Conservation (phyloP, 2,888 invertebrate genomes). For the Ametastegia equiseti region DNA sequence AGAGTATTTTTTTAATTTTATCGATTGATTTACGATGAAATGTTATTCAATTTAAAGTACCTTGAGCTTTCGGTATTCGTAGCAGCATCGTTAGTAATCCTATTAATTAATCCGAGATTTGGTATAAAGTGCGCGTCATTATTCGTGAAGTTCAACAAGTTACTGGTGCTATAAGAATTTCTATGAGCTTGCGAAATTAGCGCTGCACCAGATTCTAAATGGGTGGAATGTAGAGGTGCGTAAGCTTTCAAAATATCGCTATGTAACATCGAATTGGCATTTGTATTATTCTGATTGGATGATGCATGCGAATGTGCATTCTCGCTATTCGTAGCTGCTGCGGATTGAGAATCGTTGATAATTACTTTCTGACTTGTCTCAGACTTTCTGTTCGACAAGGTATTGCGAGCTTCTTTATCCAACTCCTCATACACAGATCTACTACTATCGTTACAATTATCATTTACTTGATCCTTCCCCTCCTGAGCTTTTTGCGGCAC, state of each 20-base stretch:
- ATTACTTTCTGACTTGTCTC: not conserved
- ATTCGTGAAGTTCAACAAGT: constrained; percentile 47
- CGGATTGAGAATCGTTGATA: not conserved
- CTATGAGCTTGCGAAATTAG: constrained; percentile 32
- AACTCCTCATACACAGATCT: not conserved
- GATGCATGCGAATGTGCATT: constrained; percentile 22
- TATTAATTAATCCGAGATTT: not conserved
- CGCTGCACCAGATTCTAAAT: not conserved
- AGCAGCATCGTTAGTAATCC: constrained; percentile 51
- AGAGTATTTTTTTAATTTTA: not conserved
- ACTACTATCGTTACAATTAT: not conserved
- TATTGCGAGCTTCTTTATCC: constrained; percentile 1
- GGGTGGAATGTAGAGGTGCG: constrained; percentile 6
- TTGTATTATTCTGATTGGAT: not conserved
- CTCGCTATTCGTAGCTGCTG: not conserved
- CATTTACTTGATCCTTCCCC: constrained; percentile 48
- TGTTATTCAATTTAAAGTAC: constrained; percentile 52
- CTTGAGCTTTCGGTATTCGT: constrained; percentile 62
- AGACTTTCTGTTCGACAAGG: not conserved
- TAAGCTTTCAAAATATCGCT: constrained; percentile 16
- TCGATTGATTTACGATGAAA: not conserved
- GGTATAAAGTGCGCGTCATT: constrained; percentile 46
- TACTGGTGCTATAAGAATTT: constrained; percentile 52
- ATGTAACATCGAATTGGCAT: not conserved
- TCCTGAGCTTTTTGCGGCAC: constrained; percentile 38